Base-by-base conservation (phyloP, 2,797 vertebrate species). In the Pterois miles region DNA sequence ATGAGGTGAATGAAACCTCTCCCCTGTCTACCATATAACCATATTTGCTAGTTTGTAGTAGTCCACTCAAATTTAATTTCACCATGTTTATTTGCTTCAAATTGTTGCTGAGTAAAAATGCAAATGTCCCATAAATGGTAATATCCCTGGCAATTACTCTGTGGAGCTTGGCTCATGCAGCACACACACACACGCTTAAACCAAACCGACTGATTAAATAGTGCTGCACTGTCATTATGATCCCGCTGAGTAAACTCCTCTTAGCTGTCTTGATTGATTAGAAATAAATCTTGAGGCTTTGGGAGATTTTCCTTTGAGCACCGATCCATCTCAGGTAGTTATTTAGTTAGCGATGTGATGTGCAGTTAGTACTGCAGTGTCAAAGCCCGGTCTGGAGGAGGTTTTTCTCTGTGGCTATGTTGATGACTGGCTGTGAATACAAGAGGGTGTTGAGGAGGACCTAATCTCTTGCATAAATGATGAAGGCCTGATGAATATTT, bases 391-490 rank as follows among this genome's bases (percentile, higher is more conserved):
- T 66, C 65, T 60, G 66, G 80, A 77, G 74, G 72, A 65, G 71
- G 53, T 66, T 78, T 85, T 68, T 89, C 77, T 87, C 77, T 87
- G 82, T 86, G 83, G 80, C 86, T 75, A 85, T 89, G 89, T 86
- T 88, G 86, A 93, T 92, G 91, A 93, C 89, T 86, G 86, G 82
- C 85, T 90, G 87, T 91, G 88, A 93, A 94, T 89, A 92, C 89
- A 88, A 87, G 90, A 89, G 93, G 90, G 90, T 94, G 93, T 93
- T 80, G 92, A 95, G 91, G 90, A 94, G 92, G 92, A 93, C 87
- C 92, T 96, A 95, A 95, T 95, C 95, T 94, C 84, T 75, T 94
- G 92, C 95, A 96, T 96, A 94, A 96, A 95, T 96, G 94, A 96
- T 96, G 91, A 92, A 90, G 89, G 79, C 84, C 88, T 93, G 92